Evolutionary conservation across 2,888 invertebrate species (phyloP), one percentile per base, ranked within the genome.

Genomic region (Machimus atricapillus): DNA sequence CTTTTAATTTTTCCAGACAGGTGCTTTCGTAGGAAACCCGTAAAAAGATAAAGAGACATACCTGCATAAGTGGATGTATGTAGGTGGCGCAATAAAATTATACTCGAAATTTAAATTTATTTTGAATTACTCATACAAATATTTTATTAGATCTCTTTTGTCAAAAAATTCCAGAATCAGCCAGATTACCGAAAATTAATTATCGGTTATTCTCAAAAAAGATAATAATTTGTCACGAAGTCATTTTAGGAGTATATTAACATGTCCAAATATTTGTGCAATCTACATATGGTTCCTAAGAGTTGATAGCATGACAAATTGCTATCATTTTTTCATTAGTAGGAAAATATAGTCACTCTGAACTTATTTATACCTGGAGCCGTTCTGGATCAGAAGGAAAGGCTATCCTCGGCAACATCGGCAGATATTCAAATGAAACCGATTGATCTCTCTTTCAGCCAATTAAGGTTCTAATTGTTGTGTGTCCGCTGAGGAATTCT

Each of bases 381-480:
- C 14, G 5, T 31, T 76, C 4, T 3, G n/a, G 76, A 76, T 2
- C n/a, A 76, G 19, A 37, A 37, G 76, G 19, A 66, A 66, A 27
- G 8, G 34, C 31, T n/a, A 7, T 76, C n/a, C n/a, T 31, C 14
- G 7, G 9, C n/a, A 76, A 76, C 40, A 27, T 19, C 16, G 40
- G 46, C 14, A 43, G 78, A 46, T 78, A 46, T 76, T 76, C 6
- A 78, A 78, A 46, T 78, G 9, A 43, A 43, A 78, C 8, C 78
- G 78, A 78, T 78, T 78, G 78, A 78, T 78, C 78, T 78, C 46
- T 78, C 40, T 46, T 43, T 78, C 78, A 19, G 27, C 78, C 78
- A 78, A 78, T 78, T 78, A 78, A 78, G 78, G 27, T 14, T 46
- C 78, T 78, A 78, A 78, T 78, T 78, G 78, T 78, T 78, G 78